Conservation (phyloP, 2,797 vertebrate species). For the Siniperca scherzeri region DNA sequence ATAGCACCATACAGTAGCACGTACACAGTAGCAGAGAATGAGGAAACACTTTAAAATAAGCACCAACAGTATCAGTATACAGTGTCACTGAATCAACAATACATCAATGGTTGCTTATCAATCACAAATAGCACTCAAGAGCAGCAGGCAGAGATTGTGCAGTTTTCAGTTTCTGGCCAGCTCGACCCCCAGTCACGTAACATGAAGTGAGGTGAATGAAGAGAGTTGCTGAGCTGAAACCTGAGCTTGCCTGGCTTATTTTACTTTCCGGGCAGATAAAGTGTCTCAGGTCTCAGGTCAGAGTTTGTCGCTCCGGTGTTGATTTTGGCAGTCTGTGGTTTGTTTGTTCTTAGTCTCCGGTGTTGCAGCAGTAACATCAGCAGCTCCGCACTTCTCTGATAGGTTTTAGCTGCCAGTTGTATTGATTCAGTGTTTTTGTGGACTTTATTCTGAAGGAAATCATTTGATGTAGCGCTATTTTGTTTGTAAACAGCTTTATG, state of each 20-base stretch:
- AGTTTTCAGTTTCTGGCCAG: constrained; percentile 9
- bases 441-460: constrained; percentile 16
- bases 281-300: constrained; percentile 32
- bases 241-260: constrained; percentile 29
- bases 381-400: constrained; percentile 44
- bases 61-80: constrained; percentile 54
- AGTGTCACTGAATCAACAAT: constrained; percentile 32
- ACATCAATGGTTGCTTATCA: constrained; percentile 41
- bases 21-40: constrained; percentile 57
- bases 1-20: constrained; percentile 66
- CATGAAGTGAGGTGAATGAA: constrained; percentile 19
- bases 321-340: constrained; percentile 31
- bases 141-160: constrained; percentile 62
- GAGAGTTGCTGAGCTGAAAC: constrained; percentile 25
- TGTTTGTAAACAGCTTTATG: constrained; percentile 64
- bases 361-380: constrained; percentile 49
- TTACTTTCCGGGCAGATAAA: constrained; percentile 39
- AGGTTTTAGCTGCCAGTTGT: constrained; percentile 49
- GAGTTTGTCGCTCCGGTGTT: constrained; percentile 17
- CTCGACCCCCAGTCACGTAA: constrained; percentile 6
- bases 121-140: constrained; percentile 44
- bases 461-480: constrained; percentile 17
- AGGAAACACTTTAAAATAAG: constrained; percentile 61
- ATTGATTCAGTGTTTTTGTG: constrained; percentile 33
- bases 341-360: constrained; percentile 41